A percentile compares a stretch with the other conserved stretches of the same genome.
Conservation (phyloP, 2,888 invertebrate genomes). For the Caenorhabditis imperialis region DNA sequence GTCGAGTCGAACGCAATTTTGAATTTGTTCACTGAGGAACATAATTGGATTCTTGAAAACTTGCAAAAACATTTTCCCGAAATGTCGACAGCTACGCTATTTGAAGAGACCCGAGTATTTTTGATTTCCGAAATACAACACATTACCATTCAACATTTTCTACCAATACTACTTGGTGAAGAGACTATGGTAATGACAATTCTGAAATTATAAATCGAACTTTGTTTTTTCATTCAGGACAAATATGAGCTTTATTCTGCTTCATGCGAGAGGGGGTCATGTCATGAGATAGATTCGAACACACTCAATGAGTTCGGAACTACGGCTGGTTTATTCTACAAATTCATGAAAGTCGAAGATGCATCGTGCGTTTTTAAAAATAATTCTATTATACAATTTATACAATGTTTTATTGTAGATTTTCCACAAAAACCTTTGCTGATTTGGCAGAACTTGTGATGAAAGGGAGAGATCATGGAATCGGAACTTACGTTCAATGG, state of each 20-base stretch:
- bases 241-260: constrained; percentile 27
- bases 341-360: constrained; percentile 28
- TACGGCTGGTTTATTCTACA: constrained; percentile 69
- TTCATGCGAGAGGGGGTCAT: constrained; percentile 27
- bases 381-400: neutral
- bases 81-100: constrained; percentile 61
- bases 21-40: constrained; percentile 34
- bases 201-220: no score
- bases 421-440: constrained; percentile 2
- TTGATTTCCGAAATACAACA: constrained; percentile 81
- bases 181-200: constrained; percentile 52
- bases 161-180: constrained; percentile 53
- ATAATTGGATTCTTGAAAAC: constrained; percentile 39
- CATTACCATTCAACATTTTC: constrained; percentile 78
- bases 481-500: constrained; percentile 55
- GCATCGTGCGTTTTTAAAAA: constrained; percentile 2
- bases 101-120: constrained; percentile 79
- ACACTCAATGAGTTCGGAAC: constrained; percentile 89
- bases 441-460: constrained; percentile 33
- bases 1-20: neutral
- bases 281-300: constrained; percentile 83
- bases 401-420: constrained; percentile 2
- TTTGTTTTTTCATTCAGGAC: no score
- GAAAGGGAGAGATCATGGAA: constrained; percentile 65
- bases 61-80: constrained; percentile 17